phyloP scores from a whole-genome alignment of 2,888 invertebrate genomes.

The Carpatolechia fugitivella region DNA sequence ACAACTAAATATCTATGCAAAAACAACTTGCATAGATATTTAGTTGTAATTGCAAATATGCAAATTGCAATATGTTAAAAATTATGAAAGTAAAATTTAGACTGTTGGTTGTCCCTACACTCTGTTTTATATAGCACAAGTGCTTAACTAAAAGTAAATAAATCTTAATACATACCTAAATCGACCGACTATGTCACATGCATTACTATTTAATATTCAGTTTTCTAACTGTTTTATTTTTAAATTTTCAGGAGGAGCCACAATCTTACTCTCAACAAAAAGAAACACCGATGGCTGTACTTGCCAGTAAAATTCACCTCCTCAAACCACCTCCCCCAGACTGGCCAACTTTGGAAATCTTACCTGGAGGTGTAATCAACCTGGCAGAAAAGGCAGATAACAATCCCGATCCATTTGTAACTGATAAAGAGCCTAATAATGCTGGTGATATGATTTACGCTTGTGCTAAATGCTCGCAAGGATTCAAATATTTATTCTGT shows the following conservation, averaged over 20 bases:
- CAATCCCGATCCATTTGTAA: neutral
- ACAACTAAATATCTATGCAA: too few species aligned
- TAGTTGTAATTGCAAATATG: too few species aligned
- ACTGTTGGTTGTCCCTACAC: too few species aligned
- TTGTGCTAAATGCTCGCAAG: constrained; percentile 63
- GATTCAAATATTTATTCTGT: constrained; percentile 55
- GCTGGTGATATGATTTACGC: constrained; percentile 57
- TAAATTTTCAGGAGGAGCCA: neutral
- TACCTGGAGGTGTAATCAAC: constrained; percentile 67
- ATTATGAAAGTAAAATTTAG: too few species aligned
- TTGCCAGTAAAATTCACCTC: neutral
- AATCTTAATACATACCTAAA: too few species aligned
- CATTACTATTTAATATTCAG: constrained; percentile 6
- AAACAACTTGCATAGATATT: too few species aligned
- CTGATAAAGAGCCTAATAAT: constrained; percentile 13
- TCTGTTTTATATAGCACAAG: too few species aligned
- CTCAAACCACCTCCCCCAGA: constrained; percentile 34
- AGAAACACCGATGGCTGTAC: neutral
- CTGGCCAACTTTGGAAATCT: constrained; percentile 68
- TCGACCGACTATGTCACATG: too few species aligned
- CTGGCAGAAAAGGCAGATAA: constrained; percentile 42
- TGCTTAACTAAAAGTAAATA: too few species aligned
- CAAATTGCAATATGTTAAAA: too few species aligned
- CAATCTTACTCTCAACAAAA: too few species aligned
- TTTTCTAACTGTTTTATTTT: neutral